Evolutionary conservation across 2,797 vertebrate species (phyloP), one percentile per base, ranked within the genome.

Genomic region (Anguilla pacifica): DNA sequence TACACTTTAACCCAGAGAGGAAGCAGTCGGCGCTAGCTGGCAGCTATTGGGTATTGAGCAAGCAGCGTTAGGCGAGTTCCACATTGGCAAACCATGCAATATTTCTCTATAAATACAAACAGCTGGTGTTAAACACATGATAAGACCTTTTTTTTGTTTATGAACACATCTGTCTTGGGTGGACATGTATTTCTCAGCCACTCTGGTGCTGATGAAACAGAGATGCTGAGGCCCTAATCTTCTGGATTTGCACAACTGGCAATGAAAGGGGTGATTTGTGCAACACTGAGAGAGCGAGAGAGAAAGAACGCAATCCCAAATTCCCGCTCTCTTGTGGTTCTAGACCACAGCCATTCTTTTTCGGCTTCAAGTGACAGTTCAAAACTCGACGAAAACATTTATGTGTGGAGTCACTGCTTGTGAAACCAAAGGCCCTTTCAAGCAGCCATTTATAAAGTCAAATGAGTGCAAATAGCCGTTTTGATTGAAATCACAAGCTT

Each of bases 311-410:
- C 86, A 89, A 85, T 72, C 85, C 84, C 87, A 90, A 90, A 89
- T 89, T 85, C 83, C 88, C 43, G 64, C 86, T 89, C 85, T 74
- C 86, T 91, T 90, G 90, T 88, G 90, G 88, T 90, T 39, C 87
- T 83, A 67, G 15, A 86, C 89, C 91, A 61, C 90, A 91, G 90
- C 87, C 88, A 90, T 91, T 91, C 90, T 92, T 90, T 92, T 90
- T 90, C 90, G 88, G 88, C 89, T 90, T 89, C 90, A 25, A 82
- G 79, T 90, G 88, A 91, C 91, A 91, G 90, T 91, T 91, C 88
- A 72, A 39, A 90, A 84, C 86, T 86, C 87, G 89, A 89, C 22
- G 87, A 90, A 91, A 91, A 91, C 90, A 89, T 83, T 89, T 87
- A 51, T 77, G 86, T 77, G 67, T 51, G 49, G n/a, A 81, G 86